Evolutionary conservation across 2,113 vertebrate species (phyloP).

Genomic region (Centropus bengalensis): DNA sequence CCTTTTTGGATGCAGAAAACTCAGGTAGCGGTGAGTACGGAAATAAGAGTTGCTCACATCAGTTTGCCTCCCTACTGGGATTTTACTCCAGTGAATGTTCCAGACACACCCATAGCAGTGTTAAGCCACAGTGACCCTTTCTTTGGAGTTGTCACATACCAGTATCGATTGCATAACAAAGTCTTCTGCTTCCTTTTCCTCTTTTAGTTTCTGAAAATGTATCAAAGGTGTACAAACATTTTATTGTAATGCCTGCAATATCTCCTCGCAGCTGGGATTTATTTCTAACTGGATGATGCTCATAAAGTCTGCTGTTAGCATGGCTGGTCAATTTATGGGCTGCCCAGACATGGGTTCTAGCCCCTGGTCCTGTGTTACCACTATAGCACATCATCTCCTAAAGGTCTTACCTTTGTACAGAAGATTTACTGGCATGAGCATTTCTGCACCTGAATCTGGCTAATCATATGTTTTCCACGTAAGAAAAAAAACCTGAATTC

Average conservation of each 20-base stretch:
- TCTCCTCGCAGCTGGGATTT: neutral
- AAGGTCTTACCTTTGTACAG: neutral
- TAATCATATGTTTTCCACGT: neutral
- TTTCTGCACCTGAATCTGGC: neutral
- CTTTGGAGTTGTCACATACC: neutral
- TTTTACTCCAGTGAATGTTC: neutral
- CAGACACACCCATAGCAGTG: neutral
- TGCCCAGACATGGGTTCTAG: neutral
- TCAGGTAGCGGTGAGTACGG: neutral
- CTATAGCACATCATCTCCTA: neutral
- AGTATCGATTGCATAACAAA: neutral
- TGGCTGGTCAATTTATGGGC: neutral
- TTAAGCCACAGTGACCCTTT: neutral
- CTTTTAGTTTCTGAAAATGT: neutral
- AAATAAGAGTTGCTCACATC: neutral
- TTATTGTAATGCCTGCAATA: neutral
- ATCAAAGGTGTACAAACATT: too few species aligned
- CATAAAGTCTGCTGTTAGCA: neutral
- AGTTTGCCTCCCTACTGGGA: neutral
- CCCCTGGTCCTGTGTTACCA: accelerated
- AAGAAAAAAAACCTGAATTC: neutral
- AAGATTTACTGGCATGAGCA: neutral
- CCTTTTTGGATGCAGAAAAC: neutral
- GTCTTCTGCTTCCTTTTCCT: neutral
- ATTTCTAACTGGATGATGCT: neutral